Base-by-base conservation (phyloP, 2,888 invertebrate genomes). In the Biston betularia region DNA sequence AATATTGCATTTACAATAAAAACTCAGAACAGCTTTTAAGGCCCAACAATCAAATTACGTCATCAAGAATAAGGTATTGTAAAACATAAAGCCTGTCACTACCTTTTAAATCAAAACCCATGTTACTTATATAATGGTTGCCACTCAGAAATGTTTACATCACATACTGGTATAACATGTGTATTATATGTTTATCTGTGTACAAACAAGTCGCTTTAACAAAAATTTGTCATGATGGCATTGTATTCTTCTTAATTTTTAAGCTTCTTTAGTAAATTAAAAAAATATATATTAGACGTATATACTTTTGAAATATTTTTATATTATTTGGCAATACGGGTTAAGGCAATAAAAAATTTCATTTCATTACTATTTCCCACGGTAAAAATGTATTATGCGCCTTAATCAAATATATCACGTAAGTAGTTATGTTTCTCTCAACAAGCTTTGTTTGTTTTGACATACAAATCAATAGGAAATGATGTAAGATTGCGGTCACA, bases 401-500 rank as follows among this genome's bases (percentile, higher is more conserved):
- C 38, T 0, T 6, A 38, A 42, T 5, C 14, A 14, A n/a, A 14
- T 14, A 4, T 14, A 14, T 45, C 12, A 6, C 33, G 2, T 7
- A 50, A 5, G 6, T 34, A 48, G 3, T 35, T 34, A 49, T 34
- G 54, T 24, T 10, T 24, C 48, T 55, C 54, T 44, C 44, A 34
- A 48, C 38, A 34, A 54, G 53, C 34, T 14, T 53, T 61, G 46
- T 68, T 68, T 44, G 59, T 63, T 65, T 55, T 65, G 68, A 68
- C 64, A 61, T 72, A 45, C 59, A 55, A 67, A 73, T 68, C 65
- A 69, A 72, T 66, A 53, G 40, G 52, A 58, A 71, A 70, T 72
- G 65, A 68, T 61, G 49, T 68, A 65, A 71, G 71, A 73, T 69
- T 68, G 56, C 59, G n/a, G 59, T 70, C 55, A 52, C 61, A 73